Conservation (phyloP, 2,797 vertebrate species). For the Pitangus sulphuratus region DNA sequence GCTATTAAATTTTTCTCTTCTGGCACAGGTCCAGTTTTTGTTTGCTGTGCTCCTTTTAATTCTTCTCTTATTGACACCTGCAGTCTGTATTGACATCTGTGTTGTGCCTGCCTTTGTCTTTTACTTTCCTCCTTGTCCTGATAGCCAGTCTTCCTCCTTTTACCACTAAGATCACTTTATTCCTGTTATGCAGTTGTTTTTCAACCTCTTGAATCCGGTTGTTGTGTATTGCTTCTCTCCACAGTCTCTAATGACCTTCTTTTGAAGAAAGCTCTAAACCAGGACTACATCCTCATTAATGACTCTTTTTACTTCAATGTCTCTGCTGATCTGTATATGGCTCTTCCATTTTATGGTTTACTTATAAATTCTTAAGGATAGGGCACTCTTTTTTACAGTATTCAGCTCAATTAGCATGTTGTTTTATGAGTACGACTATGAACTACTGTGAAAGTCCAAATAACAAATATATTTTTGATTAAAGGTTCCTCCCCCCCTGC, state of each 20-base stretch:
- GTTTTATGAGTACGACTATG: neutral
- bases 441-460: neutral
- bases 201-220: neutral
- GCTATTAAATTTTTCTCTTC: neutral
- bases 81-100: neutral
- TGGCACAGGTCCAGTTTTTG: neutral
- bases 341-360: neutral
- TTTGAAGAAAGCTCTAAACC: slow-evolving; percentile 3
- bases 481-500: neutral
- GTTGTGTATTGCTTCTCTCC: neutral
- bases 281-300: slow-evolving; percentile 18
- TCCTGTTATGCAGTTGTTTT: neutral
- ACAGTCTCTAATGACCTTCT: neutral
- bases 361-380: neutral
- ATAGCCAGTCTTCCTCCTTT: neutral
- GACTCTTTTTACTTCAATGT: neutral
- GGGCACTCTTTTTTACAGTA: neutral
- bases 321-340: neutral
- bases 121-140: neutral
- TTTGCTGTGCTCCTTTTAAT: neutral
- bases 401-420: neutral
- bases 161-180: neutral
- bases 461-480: neutral
- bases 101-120: neutral
- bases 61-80: neutral